phyloP scores from a whole-genome alignment of 2,113 vertebrate genomes.

The Shinisaurus crocodilurus region DNA sequence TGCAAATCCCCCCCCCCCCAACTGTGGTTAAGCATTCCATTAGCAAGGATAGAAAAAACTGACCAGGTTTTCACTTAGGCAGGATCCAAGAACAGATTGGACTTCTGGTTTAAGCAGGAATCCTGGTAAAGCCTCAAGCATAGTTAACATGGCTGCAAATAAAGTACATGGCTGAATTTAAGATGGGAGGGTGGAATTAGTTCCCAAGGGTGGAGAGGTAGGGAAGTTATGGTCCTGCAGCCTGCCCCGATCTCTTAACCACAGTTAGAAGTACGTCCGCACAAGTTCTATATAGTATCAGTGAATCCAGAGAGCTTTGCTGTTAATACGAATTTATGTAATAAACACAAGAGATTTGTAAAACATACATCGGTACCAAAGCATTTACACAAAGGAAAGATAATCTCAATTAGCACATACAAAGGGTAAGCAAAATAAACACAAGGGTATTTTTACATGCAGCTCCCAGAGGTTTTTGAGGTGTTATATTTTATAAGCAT shows the following conservation, averaged over 20 bases:
- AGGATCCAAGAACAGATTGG: not conserved
- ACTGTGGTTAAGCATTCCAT: not conserved
- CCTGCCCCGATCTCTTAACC: not conserved
- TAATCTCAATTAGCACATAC: not conserved
- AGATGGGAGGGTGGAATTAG: not conserved
- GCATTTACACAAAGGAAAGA: slow-evolving; percentile 63
- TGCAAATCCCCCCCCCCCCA: not conserved
- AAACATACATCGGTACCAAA: slow-evolving; percentile 62
- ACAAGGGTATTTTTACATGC: not conserved
- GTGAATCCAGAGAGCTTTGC: slow-evolving; percentile 34
- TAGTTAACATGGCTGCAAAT: too few species aligned
- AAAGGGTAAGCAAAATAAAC: not conserved
- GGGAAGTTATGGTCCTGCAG: not conserved
- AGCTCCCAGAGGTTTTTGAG: too few species aligned
- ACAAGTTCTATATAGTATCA: not conserved
- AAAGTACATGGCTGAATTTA: not conserved
- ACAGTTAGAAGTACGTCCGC: not conserved
- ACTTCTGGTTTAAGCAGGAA: not conserved
- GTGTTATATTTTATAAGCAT: not conserved
- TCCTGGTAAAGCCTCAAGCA: not conserved
- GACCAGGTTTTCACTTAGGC: not conserved
- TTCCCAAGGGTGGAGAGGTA: not conserved
- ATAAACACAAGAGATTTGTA: slow-evolving; percentile 29
- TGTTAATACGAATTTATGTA: not conserved
- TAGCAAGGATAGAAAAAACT: too few species aligned